Conservation (phyloP, 92 coral and sea anemone species). For the Pocillopora grandis region DNA sequence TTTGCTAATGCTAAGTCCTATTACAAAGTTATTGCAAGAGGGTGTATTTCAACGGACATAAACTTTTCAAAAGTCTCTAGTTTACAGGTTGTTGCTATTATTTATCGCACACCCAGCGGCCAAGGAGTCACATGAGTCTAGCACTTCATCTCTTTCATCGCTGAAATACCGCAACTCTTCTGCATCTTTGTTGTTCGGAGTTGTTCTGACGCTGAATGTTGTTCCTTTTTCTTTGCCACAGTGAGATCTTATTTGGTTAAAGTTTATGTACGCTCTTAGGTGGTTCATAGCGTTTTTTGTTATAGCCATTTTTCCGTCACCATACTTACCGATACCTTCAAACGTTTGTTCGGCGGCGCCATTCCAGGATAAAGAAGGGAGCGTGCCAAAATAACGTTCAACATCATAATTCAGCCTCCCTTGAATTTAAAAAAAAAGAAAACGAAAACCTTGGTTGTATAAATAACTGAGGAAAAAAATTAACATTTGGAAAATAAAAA, state of each 20-base stretch:
- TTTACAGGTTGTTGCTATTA: too few relatives aligned
- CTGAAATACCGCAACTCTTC: neutral
- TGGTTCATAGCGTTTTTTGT: conserved; percentile 6
- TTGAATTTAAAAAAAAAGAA: neutral
- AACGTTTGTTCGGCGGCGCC: neutral
- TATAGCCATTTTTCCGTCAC: conserved; percentile 15
- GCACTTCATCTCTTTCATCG: too few relatives aligned
- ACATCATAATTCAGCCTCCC: conserved; percentile 51
- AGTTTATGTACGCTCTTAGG: conserved; percentile 12
- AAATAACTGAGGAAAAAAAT: neutral
- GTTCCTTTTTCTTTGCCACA: conserved; percentile 33
- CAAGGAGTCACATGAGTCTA: too few relatives aligned
- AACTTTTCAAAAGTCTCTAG: too few relatives aligned
- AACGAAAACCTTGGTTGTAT: too few relatives aligned
- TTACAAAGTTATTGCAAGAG: too few relatives aligned
- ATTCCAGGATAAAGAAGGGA: neutral
- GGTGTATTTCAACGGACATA: too few relatives aligned
- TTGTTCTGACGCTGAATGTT: conserved; percentile 27
- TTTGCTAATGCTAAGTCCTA: too few relatives aligned
- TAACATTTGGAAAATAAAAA: neutral
- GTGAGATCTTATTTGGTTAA: conserved; percentile 39
- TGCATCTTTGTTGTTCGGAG: conserved; percentile 14
- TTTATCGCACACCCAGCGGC: too few relatives aligned
- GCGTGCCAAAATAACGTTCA: conserved; percentile 16
- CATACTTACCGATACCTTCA: conserved; percentile 9